Percentiles rank a stretch among this genome's conserved stretches.
These are phyloP conservation scores for Galagoides demidoff DNA, from an alignment of 2,797 vertebrate species.

Conservation along the genomic window DNA sequence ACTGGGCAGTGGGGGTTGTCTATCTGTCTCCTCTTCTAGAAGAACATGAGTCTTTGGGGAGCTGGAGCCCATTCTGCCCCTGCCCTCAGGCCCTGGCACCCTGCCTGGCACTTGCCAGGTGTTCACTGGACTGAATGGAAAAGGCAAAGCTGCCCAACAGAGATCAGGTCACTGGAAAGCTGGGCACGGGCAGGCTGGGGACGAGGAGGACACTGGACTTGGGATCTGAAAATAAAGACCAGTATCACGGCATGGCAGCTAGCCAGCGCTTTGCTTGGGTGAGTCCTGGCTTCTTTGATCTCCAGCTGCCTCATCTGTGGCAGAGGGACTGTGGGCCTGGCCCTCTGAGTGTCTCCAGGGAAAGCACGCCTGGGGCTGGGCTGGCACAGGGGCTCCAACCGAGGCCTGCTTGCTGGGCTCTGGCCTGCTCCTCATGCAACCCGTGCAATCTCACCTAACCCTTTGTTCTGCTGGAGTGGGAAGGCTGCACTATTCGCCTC, in stretches of 20 bases:
- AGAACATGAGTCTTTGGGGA: background rate
- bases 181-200: background rate
- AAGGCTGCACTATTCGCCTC: background rate
- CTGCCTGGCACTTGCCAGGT: background rate
- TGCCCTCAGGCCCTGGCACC: background rate
- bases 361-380: rapidly evolving
- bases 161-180: background rate
- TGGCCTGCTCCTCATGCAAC: rapidly evolving
- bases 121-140: background rate
- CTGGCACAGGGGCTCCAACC: background rate
- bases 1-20: rapidly evolving
- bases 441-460: background rate
- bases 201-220: background rate
- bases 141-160: background rate
- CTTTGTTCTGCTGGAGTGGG: background rate
- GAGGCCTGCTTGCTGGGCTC: background rate
- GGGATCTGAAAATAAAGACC: background rate
- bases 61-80: background rate
- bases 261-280: background rate
- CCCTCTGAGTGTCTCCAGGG: rapidly evolving
- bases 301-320: rapidly evolving
- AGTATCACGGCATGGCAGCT: rapidly evolving
- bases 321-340: background rate
- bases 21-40: background rate
- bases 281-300: background rate